Evolutionary conservation across 2,888 invertebrate species (phyloP).

Genomic region (Macaria liturata): DNA sequence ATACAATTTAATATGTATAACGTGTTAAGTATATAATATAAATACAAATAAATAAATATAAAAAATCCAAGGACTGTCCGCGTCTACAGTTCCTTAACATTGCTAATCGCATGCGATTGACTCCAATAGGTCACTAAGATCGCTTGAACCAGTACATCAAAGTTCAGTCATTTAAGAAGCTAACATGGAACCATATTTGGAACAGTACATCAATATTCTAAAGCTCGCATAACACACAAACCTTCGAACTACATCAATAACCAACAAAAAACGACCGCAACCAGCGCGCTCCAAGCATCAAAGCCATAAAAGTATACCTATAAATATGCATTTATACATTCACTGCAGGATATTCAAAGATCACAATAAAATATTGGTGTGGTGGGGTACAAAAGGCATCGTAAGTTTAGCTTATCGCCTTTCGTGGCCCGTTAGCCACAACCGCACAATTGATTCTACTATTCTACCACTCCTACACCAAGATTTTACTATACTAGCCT

Average conservation of each 20-base stretch:
- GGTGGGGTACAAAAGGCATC: conserved; percentile 66
- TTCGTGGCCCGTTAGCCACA: conserved; percentile 69
- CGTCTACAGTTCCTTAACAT: no score
- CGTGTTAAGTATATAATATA: no score
- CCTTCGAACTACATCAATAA: conserved; percentile 1
- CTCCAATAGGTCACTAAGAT: no score
- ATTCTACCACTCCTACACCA: conserved; percentile 52
- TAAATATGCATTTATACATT: conserved; percentile 21
- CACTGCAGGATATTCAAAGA: conserved; percentile 43
- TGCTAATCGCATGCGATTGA: no score
- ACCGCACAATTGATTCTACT: conserved; percentile 73
- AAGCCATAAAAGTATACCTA: conserved; percentile 14
- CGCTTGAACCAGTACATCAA: no score
- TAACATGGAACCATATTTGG: not conserved
- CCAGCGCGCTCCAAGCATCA: conserved; percentile 4
- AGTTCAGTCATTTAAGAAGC: no score
- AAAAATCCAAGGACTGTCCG: no score
- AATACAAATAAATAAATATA: no score
- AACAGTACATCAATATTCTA: not conserved
- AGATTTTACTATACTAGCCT: conserved; percentile 47
- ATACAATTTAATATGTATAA: no score
- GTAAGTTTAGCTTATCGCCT: conserved; percentile 76
- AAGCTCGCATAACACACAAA: not conserved
- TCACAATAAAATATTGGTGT: conserved; percentile 61
- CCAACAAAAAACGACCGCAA: conserved; percentile 3